phyloP scores from a whole-genome alignment of 2,888 invertebrate genomes.

The Yponomeuta malinellus region DNA sequence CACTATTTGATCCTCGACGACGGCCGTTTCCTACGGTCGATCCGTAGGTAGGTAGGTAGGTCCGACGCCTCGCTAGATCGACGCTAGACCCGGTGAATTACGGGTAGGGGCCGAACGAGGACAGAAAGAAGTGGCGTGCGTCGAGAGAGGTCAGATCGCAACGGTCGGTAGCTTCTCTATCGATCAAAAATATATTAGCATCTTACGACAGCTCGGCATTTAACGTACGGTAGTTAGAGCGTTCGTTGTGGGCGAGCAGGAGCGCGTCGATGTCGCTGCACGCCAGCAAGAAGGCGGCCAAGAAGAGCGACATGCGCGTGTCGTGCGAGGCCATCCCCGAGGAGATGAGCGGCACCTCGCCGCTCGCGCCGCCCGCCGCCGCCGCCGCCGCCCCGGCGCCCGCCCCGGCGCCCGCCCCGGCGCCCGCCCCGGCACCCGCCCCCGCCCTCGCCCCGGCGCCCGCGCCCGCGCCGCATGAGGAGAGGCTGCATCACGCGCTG shows the following conservation, averaged over 20 bases:
- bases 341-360: conserved; percentile 87
- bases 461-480: conserved; percentile 65
- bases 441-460: conserved; percentile 21
- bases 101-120: not conserved
- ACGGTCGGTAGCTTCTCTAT: not conserved
- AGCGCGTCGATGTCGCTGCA: conserved; percentile 50
- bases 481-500: conserved; percentile 81
- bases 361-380: conserved; percentile 56
- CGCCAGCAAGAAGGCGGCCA: conserved; percentile 76
- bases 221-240: no score
- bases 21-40: no score
- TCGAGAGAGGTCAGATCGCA: not conserved
- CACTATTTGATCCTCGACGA: no score
- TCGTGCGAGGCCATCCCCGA: conserved; percentile 94
- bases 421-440: not conserved
- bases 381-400: conserved; percentile 17
- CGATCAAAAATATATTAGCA: not conserved
- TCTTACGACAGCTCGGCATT: no score
- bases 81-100: no score
- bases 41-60: no score
- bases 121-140: not conserved
- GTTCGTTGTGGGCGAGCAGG: not conserved
- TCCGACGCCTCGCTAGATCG: no score
- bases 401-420: not conserved
- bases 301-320: conserved; percentile 87